These are phyloP conservation scores for Neelides folsomi DNA, from an alignment of 2,888 invertebrate species.

Conservation along the genomic window DNA sequence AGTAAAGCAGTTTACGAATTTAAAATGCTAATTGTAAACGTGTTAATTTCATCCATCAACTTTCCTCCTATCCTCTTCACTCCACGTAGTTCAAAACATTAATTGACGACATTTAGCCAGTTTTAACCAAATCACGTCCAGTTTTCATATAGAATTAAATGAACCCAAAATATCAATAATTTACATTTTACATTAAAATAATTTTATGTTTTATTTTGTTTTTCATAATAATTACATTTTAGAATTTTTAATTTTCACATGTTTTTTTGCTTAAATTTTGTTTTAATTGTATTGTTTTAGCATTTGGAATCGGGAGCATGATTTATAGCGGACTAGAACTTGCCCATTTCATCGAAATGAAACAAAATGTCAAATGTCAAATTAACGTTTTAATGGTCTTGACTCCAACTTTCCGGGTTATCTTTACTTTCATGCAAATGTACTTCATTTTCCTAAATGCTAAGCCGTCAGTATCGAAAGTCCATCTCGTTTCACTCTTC, in stretches of 20 bases:
- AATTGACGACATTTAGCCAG: too few relatives aligned
- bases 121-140: neutral
- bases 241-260: too few relatives aligned
- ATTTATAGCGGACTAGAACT: conserved; percentile 91
- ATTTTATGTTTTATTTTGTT: too few relatives aligned
- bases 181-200: neutral
- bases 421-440: conserved; percentile 94
- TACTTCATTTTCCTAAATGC: conserved; percentile 90
- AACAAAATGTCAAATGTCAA: conserved; percentile 80
- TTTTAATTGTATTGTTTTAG: conserved; percentile 43
- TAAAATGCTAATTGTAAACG: too few relatives aligned
- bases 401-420: conserved; percentile 82
- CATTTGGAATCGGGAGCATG: conserved; percentile 93
- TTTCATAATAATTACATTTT: too few relatives aligned
- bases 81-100: too few relatives aligned
- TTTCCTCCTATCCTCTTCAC: too few relatives aligned
- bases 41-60: too few relatives aligned
- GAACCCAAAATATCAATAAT: neutral
- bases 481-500: conserved; percentile 39
- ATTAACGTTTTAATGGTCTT: conserved; percentile 70
- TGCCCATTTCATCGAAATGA: conserved; percentile 85
- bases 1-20: too few relatives aligned
- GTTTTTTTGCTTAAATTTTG: neutral
- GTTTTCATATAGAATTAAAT: neutral
- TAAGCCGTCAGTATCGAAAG: conserved; percentile 26